Conservation (phyloP, 2,113 vertebrate genomes). For the Syngnathus scovelli region DNA sequence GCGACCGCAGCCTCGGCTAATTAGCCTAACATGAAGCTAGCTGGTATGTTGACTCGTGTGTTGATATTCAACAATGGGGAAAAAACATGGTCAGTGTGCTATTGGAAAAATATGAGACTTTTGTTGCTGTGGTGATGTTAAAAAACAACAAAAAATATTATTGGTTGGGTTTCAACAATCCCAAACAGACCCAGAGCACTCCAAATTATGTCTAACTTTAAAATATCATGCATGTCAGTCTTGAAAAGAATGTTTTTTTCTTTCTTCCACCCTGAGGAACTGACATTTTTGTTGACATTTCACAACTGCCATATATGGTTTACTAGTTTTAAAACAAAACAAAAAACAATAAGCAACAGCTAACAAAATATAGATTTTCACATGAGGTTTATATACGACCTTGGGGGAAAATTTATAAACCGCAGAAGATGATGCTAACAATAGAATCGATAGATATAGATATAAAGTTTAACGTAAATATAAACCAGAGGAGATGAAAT, state of each 20-base stretch:
- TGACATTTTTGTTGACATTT: neutral
- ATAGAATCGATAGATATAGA: too few species aligned
- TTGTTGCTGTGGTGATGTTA: neutral
- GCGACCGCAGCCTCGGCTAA: conserved; percentile 53
- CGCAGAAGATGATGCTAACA: neutral
- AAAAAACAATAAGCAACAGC: neutral
- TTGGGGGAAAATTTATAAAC: neutral
- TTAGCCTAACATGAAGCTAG: conserved; percentile 49
- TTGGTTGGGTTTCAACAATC: neutral
- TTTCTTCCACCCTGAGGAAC: neutral
- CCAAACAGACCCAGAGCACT: neutral
- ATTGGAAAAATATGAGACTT: neutral
- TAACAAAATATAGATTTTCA: neutral
- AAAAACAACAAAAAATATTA: neutral
- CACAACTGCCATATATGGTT: neutral
- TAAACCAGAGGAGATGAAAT: too few species aligned
- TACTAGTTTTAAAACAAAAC: neutral
- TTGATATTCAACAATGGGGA: conserved; percentile 56
- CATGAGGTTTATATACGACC: neutral
- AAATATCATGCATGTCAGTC: conserved; percentile 43
- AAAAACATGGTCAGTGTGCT: neutral
- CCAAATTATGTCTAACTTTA: conserved; percentile 16
- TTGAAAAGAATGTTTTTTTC: conserved; percentile 21
- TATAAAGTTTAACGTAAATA: too few species aligned
- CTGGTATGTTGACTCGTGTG: neutral